Percentiles rank a stretch among this genome's conserved stretches.
Conservation (phyloP, 2,888 invertebrate genomes). For the Tetragonula carbonaria region DNA sequence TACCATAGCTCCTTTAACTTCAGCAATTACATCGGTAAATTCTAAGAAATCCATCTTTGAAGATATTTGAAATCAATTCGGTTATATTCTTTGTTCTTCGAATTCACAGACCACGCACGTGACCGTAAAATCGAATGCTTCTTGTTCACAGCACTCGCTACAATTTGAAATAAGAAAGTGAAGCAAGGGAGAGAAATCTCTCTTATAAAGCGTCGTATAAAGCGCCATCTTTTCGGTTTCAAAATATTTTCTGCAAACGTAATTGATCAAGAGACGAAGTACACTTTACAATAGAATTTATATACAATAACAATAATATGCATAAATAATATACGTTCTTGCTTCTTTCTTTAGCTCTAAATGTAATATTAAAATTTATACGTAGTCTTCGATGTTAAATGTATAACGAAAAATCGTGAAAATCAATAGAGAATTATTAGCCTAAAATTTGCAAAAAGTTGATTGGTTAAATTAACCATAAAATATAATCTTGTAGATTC, state of each 20-base stretch:
- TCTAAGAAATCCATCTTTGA: conserved; percentile 92
- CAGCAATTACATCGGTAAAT: conserved; percentile 93
- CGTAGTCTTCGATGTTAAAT: background rate
- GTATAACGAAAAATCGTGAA: background rate
- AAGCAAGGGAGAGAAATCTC: background rate
- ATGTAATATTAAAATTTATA: background rate
- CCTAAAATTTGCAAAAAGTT: background rate
- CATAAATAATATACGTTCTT: background rate
- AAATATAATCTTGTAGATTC: background rate
- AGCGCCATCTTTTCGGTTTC: background rate
- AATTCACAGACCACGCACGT: background rate
- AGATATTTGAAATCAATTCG: background rate
- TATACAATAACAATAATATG: background rate
- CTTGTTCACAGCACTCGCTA: background rate
- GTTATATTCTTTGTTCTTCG: background rate
- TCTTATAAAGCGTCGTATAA: too few relatives aligned
- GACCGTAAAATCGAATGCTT: conserved; percentile 9
- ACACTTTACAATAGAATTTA: background rate
- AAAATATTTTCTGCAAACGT: conserved; percentile 6
- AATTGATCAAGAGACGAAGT: background rate
- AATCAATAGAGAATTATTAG: background rate
- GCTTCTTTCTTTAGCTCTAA: background rate
- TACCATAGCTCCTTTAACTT: conserved; percentile 95
- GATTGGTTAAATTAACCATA: conserved; percentile 12
- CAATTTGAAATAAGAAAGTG: background rate